Base-by-base conservation (phyloP, 2,888 invertebrate genomes). In the Cephonodes hylas region DNA sequence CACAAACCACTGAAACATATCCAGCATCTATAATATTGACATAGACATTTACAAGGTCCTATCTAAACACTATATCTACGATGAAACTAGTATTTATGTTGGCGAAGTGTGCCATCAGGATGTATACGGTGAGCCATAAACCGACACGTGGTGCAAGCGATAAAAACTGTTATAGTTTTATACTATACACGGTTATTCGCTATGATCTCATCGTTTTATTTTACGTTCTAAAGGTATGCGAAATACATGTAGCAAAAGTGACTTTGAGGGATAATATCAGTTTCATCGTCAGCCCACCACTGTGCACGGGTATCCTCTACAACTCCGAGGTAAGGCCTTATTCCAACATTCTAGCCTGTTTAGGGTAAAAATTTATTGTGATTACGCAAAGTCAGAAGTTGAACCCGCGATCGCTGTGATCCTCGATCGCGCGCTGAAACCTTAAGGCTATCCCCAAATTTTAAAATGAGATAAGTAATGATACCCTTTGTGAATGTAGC, bases 101-200 rank as follows among this genome's bases (percentile, higher is more conserved):
- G 34, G 42, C 34, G 63, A 59, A 66, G 68, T 67, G 63, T 61
- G 27, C 69, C 64, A 68, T 71, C 69, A 68, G 63, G 7, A 8
- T 8, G 42, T 56, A 59, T 42, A 58, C 53, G 64, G 66, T 65
- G 66, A 69, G 66, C 68, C 63, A 71, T 71, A 68, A 71, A 71
- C 66, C 58, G 61, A 63, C 58, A 59, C 66, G 48, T 65, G 62
- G 65, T 69, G 62, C 62, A 25, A 57, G 25, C 44, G 57, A 57
- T 53, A 57, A 31, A 45, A 45, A 15, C 4, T 46, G 53, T 53
- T 31, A 53, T 53, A 15, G 31, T 18, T 31, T 18, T 27, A 53
- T 31, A 20, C 27, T 20, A 45, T 23, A n/a, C 53, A 18, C 27
- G 53, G 20, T 13, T 45, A 53, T 27, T 46, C 18, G 53, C 53